Base-by-base conservation (phyloP, 2,797 vertebrate species). In the Sebastes iracundus region DNA sequence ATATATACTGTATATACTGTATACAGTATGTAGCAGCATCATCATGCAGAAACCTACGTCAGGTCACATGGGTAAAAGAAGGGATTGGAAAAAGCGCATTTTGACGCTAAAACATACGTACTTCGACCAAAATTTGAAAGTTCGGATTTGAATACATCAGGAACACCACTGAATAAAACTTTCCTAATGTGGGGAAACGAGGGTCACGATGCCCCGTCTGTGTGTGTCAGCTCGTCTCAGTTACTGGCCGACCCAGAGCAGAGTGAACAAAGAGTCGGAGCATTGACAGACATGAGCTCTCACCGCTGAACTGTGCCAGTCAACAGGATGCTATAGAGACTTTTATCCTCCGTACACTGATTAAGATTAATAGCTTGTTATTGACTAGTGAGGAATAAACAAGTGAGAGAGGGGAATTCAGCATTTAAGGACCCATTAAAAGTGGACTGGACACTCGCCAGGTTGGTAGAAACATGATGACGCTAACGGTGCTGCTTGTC, bases 271-370 rank as follows among this genome's bases (percentile, higher is more conserved):
- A 82, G 59, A 66, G 42, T 38, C 4, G 2, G 52, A 25, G 49
- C 68, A 42, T 22, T 84, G 81, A 81, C 83, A 70, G 81, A 83
- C 75, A 27, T 70, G 67, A 64, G 77, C 75, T 64, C 62, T 63
- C 56, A 75, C 60, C 67, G 56, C 77, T 59, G 66, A 42, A 64
- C 55, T 33, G 65, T 60, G 73, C 77, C 67, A 56, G 77, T 75
- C 79, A 82, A 79, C 82, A 79, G 80, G 88, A 82, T 65, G 73
- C 80, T 66, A 14, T 38, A 12, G 32, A 71, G 27, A 56, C 56
- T 9, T 86, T 66, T 65, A 65, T 63, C 79, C 53, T 32, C 63
- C 16, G 3, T 63, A 28, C 63, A 27, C 67, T 87, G 64, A 82
- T 72, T 72, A 68, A 75, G 59, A 59, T 72, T 63, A 88, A 80